phyloP scores from a whole-genome alignment of 2,113 vertebrate genomes.

The Castor canadensis region DNA sequence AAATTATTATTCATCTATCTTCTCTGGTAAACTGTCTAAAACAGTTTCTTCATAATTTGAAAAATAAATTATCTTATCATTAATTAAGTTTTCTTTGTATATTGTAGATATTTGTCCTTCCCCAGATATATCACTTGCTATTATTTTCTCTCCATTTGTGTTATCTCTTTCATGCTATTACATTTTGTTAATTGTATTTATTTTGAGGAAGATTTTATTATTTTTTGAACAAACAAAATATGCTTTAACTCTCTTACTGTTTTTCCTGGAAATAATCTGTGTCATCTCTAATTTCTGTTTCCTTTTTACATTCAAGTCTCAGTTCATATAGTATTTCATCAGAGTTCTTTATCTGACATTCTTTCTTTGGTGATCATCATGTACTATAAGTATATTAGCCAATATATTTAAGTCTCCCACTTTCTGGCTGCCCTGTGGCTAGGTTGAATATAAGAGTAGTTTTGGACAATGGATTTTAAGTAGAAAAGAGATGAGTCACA shows the following conservation, averaged over 20 bases:
- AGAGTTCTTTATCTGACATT: neutral
- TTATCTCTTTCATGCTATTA: neutral
- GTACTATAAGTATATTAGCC: neutral
- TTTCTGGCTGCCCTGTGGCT: neutral
- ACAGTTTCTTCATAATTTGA: neutral
- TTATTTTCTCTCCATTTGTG: neutral
- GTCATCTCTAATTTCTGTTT: neutral
- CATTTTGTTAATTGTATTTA: neutral
- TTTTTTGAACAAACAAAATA: neutral
- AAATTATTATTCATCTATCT: neutral
- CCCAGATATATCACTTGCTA: neutral
- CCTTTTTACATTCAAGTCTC: neutral
- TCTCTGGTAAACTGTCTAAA: neutral
- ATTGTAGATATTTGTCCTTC: neutral
- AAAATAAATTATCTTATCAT: neutral
- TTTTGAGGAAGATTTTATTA: neutral
- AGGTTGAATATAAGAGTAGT: neutral
- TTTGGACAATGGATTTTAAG: neutral
- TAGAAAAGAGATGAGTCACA: neutral
- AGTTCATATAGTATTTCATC: neutral
- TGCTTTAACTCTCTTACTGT: neutral
- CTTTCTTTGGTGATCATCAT: neutral
- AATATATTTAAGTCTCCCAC: neutral
- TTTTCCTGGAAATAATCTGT: neutral
- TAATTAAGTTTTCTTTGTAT: neutral